Evolutionary conservation across 2,113 vertebrate species (phyloP).

Genomic region (Colossoma macropomum): DNA sequence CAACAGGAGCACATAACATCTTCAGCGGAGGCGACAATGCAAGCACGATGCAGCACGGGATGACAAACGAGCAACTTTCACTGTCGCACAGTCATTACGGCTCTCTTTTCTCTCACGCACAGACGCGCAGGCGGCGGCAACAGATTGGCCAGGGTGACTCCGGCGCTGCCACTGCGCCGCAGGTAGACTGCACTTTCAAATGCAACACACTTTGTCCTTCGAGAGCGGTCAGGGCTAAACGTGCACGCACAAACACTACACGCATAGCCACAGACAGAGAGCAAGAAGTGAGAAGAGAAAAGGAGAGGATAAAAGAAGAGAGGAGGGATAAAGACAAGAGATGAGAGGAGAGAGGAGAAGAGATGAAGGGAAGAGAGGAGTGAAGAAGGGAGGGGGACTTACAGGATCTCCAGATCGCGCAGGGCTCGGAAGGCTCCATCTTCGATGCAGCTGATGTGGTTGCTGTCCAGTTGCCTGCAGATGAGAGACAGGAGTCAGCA

Average conservation of each 20-base stretch:
- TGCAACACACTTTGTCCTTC: slow-evolving; percentile 53
- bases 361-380: slow-evolving; percentile 51
- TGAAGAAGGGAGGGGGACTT: slow-evolving; percentile 75
- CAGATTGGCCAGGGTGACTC: slow-evolving; percentile 42
- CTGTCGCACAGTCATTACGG: slow-evolving; percentile 53
- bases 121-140: slow-evolving; percentile 58
- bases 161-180: slow-evolving; percentile 27
- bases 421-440: slow-evolving; percentile 99
- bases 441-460: slow-evolving; percentile 99
- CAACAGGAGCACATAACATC: slow-evolving; percentile 41
- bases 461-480: slow-evolving; percentile 99
- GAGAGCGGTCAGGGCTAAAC: slow-evolving; percentile 45
- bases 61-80: slow-evolving; percentile 70
- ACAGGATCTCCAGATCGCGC: slow-evolving; percentile 99
- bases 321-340: slow-evolving; percentile 27
- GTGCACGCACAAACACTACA: slow-evolving; percentile 47
- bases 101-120: slow-evolving; percentile 60
- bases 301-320: slow-evolving; percentile 42
- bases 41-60: slow-evolving; percentile 64
- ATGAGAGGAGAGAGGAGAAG: slow-evolving; percentile 33
- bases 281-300: slow-evolving; percentile 1
- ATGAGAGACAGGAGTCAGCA: slow-evolving; percentile 86
- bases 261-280: slow-evolving; percentile 17
- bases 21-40: slow-evolving; percentile 34
- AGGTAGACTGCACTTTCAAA: slow-evolving; percentile 47